Evolutionary conservation across 2,113 vertebrate genomes (phyloP), one percentile per base, ranked within the genome.

Genomic region (Pangasianodon hypophthalmus): DNA sequence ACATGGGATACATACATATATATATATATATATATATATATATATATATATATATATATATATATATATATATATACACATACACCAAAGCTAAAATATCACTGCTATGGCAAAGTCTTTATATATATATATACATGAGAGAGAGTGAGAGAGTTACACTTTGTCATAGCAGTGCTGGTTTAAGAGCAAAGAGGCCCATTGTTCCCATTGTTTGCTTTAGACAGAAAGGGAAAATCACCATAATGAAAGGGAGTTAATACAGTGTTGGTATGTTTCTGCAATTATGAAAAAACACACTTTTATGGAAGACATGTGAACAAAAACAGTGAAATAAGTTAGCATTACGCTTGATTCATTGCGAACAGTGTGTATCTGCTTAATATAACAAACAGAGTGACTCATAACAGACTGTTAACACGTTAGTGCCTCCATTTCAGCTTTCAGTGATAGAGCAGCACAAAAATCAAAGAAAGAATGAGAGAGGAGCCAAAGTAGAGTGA

Each of bases 331-430:
- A 21, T 21, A 26, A 77, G 48, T 44, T 84, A 26, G n/a, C 86
- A 77, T 75, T 52, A 84, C 37, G 21, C 48, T 62, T 83, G 67
- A 90, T 84, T 90, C n/a, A 84, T 62, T 87, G 79, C 6, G 19
- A 88, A 81, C 50, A 56, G 50, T 75, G 86, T 82, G 69, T 84
- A 60, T 58, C 83, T 87, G 50, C 71, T 83, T 60, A 73, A 73
- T 16, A 82, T 71, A 37, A 67, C 73, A 56, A 37, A 82, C 69
- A 80, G 14, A 48, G 26, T 37, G 84, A 84, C 41, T 90, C 84
- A 79, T 56, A 84, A 90, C 60, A 85, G 58, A 89, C 60, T 69
- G 37, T 91, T 89, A 88, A 88, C 54, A 86, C 24, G 54, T 91
- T 60, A 87, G 44, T 87, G 86, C 37, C 32, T 84, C 62, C 11